phyloP scores from a whole-genome alignment of 2,797 vertebrate species.

The Falco berigora region DNA sequence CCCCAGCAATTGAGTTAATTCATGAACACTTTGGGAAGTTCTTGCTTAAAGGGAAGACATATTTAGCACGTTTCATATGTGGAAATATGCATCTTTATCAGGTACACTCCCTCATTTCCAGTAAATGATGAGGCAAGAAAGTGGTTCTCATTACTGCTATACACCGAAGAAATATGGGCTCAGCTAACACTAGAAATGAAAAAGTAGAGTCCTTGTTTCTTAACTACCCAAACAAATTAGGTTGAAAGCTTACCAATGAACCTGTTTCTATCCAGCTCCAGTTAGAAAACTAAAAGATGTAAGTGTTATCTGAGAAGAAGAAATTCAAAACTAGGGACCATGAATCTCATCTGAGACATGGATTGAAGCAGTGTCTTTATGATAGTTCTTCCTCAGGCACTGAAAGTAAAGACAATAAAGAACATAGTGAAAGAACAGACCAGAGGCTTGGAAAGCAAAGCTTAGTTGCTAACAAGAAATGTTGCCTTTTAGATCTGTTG shows the following conservation, averaged over 20 bases:
- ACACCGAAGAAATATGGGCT: background rate
- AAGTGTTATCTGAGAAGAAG: background rate
- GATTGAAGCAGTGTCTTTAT: background rate
- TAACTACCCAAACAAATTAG: background rate
- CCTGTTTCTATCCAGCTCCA: background rate
- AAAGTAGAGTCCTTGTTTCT: background rate
- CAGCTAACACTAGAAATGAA: background rate
- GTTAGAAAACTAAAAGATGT: background rate
- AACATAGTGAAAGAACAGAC: background rate
- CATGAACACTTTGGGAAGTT: background rate
- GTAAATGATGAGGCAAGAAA: background rate
- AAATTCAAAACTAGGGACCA: background rate
- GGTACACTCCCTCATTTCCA: background rate
- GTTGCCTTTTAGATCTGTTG: background rate
- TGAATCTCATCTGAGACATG: background rate
- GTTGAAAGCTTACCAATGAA: background rate
- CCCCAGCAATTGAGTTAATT: background rate
- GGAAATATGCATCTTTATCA: background rate
- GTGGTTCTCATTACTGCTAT: background rate
- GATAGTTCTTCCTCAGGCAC: background rate
- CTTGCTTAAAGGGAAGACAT: background rate
- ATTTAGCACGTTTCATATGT: background rate
- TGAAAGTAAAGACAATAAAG: slow-evolving; percentile 14
- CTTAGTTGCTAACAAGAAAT: background rate
- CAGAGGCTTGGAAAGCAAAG: background rate